Evolutionary conservation across 2,113 vertebrate genomes (phyloP).

Genomic region (Nothobranchius furzeri): DNA sequence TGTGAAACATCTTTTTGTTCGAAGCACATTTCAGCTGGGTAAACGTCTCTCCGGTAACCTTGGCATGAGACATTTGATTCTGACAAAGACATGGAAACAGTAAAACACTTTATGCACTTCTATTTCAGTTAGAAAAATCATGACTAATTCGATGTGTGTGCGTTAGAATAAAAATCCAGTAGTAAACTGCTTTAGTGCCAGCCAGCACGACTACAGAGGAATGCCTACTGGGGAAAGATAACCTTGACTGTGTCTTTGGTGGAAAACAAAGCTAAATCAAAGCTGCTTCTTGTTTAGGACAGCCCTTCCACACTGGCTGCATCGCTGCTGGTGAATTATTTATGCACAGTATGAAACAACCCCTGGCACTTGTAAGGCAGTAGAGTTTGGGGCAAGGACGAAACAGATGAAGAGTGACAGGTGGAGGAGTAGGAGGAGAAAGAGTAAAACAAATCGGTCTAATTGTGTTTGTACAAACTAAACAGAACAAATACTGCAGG

Average conservation of each 20-base stretch:
- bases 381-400: constrained; percentile 38
- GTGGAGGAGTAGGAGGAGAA: constrained; percentile 2
- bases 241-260: constrained; percentile 67
- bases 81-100: neutral
- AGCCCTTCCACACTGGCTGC: constrained; percentile 47
- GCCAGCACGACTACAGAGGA: constrained; percentile 46
- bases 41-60: constrained; percentile 2
- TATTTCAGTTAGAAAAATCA: constrained; percentile 27
- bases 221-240: constrained; percentile 49
- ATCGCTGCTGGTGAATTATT: constrained; percentile 72
- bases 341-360: constrained; percentile 68
- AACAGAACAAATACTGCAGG: neutral
- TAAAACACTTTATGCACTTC: constrained; percentile 7
- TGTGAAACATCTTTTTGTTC: neutral
- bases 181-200: constrained; percentile 50
- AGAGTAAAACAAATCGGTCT: constrained; percentile 4
- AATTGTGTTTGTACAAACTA: neutral
- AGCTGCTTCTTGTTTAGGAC: constrained; percentile 69
- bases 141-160: constrained; percentile 13
- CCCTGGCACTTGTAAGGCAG: constrained; percentile 46
- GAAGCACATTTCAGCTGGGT: constrained; percentile 3
- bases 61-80: neutral
- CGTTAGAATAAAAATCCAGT: constrained; percentile 41
- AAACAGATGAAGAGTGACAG: constrained; percentile 10
- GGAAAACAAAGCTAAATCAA: constrained; percentile 71